Evolutionary conservation across 2,888 invertebrate species (phyloP), one percentile per base, ranked within the genome.

Genomic region (Parnassius apollo): DNA sequence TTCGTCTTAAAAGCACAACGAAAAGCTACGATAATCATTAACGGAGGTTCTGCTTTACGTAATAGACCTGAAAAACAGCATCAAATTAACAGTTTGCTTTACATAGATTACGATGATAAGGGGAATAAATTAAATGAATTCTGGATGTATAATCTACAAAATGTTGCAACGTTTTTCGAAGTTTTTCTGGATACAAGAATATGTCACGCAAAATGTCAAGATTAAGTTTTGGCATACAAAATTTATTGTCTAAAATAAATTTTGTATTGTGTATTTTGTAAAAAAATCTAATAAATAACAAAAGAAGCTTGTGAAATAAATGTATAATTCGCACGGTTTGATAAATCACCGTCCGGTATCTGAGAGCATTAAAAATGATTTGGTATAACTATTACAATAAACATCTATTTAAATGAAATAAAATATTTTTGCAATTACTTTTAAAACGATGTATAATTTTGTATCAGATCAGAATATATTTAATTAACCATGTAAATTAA

Each of bases 141-240:
- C 54, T 68, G 67, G 64, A 85, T 87, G 83, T 71, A 74, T 10
- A 79, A 69, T 59, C 69, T 86, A 0, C 69, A 71, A 7, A 85
- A 85, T 45, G 87, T 87, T 3, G 71, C 75, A 1, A 64, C 12
- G 8, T 85, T 86, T 68, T 83, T 87, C 59, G 59, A 74, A 66
- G 3, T 10, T 12, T 78, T 71, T 66, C 75, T 85, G 12, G 68
- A 81, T 22, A 78, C 81, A 12, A 67, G 74, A 67, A 66, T 86
- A 59, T 86, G 85, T 70, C 64, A 73, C 35, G 71, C 46, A 0
- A 45, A 22, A 12, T 84, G 83, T 67, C 59, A 68, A 9, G 60
- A 59, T 53, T 59, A 60, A 59, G 11, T 11, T 11, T n/a, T 11
- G 4, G 7, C n/a, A 46, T 46, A 7, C 44, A 35, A 8, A 4